Evolutionary conservation across 1,140 invertebrate genomes (phyloP).

Genomic region (Drosophila parabipectinata): DNA sequence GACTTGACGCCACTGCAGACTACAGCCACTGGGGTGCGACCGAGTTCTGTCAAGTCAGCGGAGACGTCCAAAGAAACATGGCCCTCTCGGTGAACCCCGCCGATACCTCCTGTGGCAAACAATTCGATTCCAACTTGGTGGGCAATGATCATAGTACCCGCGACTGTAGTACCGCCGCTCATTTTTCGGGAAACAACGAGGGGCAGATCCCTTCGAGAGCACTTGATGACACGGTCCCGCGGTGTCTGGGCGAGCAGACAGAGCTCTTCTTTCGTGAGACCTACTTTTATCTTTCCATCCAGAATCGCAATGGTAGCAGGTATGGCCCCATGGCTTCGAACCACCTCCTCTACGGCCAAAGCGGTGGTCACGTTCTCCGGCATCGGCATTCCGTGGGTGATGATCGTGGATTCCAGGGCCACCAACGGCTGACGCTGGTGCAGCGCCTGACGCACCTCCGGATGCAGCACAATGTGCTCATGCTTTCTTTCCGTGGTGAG

Average conservation of each 20-base stretch:
- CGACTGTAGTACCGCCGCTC: constrained; percentile 98
- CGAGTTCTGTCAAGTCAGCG: constrained; percentile 96
- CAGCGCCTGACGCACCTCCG: constrained; percentile 62
- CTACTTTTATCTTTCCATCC: constrained; percentile 93
- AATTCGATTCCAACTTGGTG: constrained; percentile 92
- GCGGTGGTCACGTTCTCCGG: constrained; percentile 96
- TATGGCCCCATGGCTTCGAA: constrained; percentile 91
- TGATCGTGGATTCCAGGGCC: constrained; percentile 98
- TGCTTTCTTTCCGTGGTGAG: background rate
- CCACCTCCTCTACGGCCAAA: constrained; percentile 90
- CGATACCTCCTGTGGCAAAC: constrained; percentile 96
- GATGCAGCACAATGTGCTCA: constrained; percentile 63
- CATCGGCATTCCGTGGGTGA: constrained; percentile 99
- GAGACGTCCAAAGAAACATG: constrained; percentile 96
- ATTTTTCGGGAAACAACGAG: constrained; percentile 88
- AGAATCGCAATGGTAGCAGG: constrained; percentile 97
- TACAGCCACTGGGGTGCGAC: constrained; percentile 93
- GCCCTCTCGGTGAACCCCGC: constrained; percentile 96
- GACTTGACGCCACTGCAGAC: constrained; percentile 98
- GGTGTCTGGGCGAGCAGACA: constrained; percentile 86
- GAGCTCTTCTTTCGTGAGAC: constrained; percentile 88
- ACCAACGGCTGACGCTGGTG: constrained; percentile 86
- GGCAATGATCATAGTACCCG: constrained; percentile 95
- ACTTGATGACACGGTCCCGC: constrained; percentile 86
- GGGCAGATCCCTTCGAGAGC: constrained; percentile 94